Percentiles rank a stretch among this genome's conserved stretches.
These are phyloP conservation scores for Triops cancriformis DNA, from an alignment of 1,140 invertebrate genomes.

Conservation along the genomic window DNA sequence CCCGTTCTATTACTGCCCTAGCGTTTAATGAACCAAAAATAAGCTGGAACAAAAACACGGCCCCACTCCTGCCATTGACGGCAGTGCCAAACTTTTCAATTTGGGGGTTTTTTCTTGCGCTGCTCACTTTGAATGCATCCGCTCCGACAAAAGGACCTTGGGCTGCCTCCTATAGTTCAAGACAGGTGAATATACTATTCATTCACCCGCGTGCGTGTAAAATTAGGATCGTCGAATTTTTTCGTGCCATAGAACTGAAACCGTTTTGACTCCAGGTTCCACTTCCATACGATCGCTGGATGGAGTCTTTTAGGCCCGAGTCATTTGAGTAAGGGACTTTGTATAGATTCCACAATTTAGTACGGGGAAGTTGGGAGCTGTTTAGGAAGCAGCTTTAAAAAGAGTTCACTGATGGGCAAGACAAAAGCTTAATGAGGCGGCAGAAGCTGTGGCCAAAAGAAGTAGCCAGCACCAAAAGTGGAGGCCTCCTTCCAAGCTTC, in stretches of 20 bases:
- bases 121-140: background rate
- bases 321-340: too few species aligned
- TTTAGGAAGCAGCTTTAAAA: background rate
- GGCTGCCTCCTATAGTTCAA: background rate
- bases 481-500: background rate
- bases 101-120: background rate
- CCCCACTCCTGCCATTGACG: background rate
- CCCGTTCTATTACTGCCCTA: background rate
- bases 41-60: background rate
- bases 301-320: too few species aligned
- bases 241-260: background rate
- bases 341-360: background rate
- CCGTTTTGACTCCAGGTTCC: background rate
- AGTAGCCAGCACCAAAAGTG: constrained; percentile 8
- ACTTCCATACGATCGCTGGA: background rate
- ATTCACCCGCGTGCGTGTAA: constrained; percentile 12
- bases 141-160: background rate
- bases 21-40: background rate
- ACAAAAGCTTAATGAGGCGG: constrained; percentile 13
- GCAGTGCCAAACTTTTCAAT: background rate
- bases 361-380: background rate
- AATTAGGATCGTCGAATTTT: constrained; percentile 14
- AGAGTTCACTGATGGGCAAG: background rate
- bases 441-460: constrained; percentile 6
- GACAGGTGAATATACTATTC: constrained; percentile 1